A percentile compares a stretch with the other conserved stretches of the same genome.
Conservation (phyloP, 2,113 vertebrate species). For the Oophaga pumilio region DNA sequence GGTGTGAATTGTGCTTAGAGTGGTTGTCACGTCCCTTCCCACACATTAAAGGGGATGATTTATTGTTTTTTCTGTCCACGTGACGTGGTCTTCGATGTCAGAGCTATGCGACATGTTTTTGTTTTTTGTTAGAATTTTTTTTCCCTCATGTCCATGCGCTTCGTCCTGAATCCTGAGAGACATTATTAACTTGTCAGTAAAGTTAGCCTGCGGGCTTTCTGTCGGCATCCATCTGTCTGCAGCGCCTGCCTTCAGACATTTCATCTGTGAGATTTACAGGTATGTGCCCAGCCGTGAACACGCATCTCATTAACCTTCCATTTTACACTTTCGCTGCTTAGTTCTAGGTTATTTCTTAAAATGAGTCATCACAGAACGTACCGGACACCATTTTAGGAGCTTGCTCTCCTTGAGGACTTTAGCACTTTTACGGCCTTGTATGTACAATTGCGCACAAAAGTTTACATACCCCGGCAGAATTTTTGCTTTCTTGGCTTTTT, state of each 20-base stretch:
- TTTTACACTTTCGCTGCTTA: neutral
- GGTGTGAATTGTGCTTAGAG: neutral
- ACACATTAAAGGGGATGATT: neutral
- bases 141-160: neutral
- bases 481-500: too few species aligned
- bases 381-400: neutral
- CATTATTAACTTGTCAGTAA: neutral
- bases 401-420: neutral
- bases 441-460: too few species aligned
- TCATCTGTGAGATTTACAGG: neutral
- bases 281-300: neutral
- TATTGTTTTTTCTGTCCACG: neutral
- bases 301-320: constrained; percentile 13
- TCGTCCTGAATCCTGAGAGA: neutral
- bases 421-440: neutral
- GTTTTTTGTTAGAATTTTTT: too few species aligned
- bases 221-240: neutral
- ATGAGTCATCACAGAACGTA: neutral
- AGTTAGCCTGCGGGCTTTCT: neutral
- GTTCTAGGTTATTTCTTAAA: neutral
- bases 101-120: too few species aligned
- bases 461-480: too few species aligned
- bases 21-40: neutral
- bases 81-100: too few species aligned
- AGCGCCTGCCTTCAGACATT: neutral